phyloP scores from a whole-genome alignment of 2,797 vertebrate genomes.

The Poecile montanus region DNA sequence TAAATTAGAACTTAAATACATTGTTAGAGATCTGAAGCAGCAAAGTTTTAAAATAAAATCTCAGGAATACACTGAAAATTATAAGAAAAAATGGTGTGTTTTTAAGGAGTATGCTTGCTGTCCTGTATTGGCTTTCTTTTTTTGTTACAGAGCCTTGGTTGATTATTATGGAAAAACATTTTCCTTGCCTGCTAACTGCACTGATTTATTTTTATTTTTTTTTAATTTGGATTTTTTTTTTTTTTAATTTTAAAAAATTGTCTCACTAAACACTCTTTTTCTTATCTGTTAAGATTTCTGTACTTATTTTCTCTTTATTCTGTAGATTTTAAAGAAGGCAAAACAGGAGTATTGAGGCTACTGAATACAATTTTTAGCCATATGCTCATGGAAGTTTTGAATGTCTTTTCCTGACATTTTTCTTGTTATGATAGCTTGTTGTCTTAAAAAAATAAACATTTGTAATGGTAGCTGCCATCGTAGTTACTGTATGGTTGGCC shows the following conservation, averaged over 20 bases:
- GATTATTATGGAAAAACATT: background rate
- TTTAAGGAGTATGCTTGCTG: background rate
- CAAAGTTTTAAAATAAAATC: background rate
- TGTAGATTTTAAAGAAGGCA: background rate
- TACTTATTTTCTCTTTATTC: background rate
- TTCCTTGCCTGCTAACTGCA: background rate
- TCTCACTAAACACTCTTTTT: background rate
- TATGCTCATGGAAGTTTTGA: background rate
- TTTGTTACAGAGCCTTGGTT: background rate
- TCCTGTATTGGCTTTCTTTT: background rate
- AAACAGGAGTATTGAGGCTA: background rate
- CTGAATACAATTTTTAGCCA: background rate
- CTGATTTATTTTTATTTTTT: background rate
- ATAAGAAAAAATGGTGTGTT: background rate
- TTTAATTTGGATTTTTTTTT: background rate
- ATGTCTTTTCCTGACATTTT: constrained; percentile 3
- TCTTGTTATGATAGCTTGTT: background rate
- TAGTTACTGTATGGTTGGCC: background rate
- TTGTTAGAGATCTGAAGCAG: background rate
- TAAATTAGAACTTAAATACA: background rate
- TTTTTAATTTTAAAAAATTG: background rate
- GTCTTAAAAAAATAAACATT: background rate
- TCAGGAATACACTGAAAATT: background rate
- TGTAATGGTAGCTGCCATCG: background rate
- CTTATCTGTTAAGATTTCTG: background rate